Evolutionary conservation across 2,797 vertebrate genomes (phyloP).

Genomic region (Alcedo atthis): DNA sequence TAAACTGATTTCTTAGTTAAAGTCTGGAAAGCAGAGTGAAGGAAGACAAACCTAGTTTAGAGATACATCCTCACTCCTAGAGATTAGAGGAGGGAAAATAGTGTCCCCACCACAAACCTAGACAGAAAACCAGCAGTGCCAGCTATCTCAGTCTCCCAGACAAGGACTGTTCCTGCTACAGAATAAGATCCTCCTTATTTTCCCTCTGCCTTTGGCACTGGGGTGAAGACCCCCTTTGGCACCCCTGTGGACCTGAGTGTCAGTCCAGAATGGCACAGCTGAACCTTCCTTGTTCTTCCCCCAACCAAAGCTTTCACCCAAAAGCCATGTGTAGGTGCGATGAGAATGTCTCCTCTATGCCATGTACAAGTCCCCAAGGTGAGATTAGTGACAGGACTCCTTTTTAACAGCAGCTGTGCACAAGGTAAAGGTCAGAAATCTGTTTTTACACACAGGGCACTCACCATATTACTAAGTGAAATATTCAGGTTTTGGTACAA

Average conservation of each 20-base stretch:
- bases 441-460: background rate
- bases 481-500: background rate
- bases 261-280: background rate
- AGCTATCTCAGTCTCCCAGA: background rate
- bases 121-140: background rate
- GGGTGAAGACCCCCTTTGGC: background rate
- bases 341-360: background rate
- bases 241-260: rapidly evolving
- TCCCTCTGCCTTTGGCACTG: background rate
- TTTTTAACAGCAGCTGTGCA: background rate
- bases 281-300: background rate
- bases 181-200: background rate
- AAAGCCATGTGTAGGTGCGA: background rate
- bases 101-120: background rate
- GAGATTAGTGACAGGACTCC: background rate
- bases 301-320: background rate
- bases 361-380: background rate
- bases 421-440: background rate
- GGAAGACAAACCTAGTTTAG: background rate
- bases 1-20: background rate
- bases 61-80: background rate
- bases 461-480: background rate
- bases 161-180: background rate
- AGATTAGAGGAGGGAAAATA: background rate
- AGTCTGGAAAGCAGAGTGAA: background rate